phyloP scores from a whole-genome alignment of 2,888 invertebrate genomes.

The Prosopocoilus inquinatus region DNA sequence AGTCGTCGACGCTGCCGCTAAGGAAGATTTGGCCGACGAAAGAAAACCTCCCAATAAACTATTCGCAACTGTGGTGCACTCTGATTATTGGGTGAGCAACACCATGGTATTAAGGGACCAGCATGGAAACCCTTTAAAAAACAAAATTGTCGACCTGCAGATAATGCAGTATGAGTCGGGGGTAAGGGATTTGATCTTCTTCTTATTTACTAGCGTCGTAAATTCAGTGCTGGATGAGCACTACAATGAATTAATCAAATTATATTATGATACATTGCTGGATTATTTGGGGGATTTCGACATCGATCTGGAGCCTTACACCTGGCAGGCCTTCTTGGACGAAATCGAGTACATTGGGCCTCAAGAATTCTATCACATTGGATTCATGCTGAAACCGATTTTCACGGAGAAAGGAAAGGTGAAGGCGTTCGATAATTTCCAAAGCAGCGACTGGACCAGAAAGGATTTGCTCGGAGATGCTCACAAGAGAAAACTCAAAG shows the following conservation, averaged over 20 bases:
- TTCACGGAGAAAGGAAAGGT: constrained; percentile 51
- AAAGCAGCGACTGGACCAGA: constrained; percentile 45
- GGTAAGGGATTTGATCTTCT: constrained; percentile 56
- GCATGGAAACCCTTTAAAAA: constrained; percentile 47
- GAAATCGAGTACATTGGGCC: constrained; percentile 51
- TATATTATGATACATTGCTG: constrained; percentile 56
- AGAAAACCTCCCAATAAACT: constrained; percentile 46
- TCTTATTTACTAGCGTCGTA: constrained; percentile 56
- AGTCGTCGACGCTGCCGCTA: constrained; percentile 24
- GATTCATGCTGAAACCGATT: constrained; percentile 54
- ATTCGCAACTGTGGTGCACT: constrained; percentile 57
- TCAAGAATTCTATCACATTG: constrained; percentile 51
- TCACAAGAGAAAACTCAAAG: constrained; percentile 43
- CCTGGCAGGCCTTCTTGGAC: constrained; percentile 48
- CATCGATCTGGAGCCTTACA: constrained; percentile 42
- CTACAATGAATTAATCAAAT: constrained; percentile 52
- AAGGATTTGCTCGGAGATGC: constrained; percentile 44
- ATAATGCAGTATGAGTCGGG: constrained; percentile 55
- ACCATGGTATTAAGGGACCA: constrained; percentile 56
- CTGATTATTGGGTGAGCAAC: constrained; percentile 63
- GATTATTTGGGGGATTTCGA: constrained; percentile 46
- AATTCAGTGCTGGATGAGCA: constrained; percentile 49
- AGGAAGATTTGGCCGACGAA: constrained; percentile 26
- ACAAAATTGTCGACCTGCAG: constrained; percentile 63
- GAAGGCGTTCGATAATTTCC: constrained; percentile 49